A percentile compares a stretch with the other conserved stretches of the same genome.
Conservation (phyloP, 1,140 invertebrate genomes). For the Pomacea maculata region DNA sequence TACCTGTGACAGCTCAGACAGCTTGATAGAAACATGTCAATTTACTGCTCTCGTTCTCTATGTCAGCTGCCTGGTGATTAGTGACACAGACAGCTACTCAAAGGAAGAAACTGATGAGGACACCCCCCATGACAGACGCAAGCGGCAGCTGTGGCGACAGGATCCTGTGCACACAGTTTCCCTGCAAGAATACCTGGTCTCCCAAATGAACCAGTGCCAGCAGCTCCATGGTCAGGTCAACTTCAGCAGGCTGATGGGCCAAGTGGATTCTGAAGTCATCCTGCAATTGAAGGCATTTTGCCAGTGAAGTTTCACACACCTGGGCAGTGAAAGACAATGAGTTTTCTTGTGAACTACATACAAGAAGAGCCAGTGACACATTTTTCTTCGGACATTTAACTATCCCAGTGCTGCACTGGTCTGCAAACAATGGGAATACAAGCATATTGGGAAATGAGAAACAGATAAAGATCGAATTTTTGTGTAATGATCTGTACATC, state of each 20-base stretch:
- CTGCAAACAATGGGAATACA: no score
- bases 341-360: no score
- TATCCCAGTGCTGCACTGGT: no score
- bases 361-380: no score
- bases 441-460: no score
- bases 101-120: conserved; percentile 34
- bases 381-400: no score
- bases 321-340: no score
- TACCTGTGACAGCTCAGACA: neutral
- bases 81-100: conserved; percentile 15
- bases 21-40: neutral
- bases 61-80: conserved; percentile 37
- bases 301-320: neutral
- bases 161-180: conserved; percentile 79
- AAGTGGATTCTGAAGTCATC: conserved; percentile 53
- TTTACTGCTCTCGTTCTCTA: neutral
- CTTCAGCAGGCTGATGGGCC: conserved; percentile 51
- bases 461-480: no score
- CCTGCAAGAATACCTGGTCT: conserved; percentile 75
- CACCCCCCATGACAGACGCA: conserved; percentile 60
- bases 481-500: no score
- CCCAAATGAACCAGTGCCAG: conserved; percentile 74
- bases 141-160: conserved; percentile 68
- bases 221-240: conserved; percentile 62
- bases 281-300: conserved; percentile 43